Base-by-base conservation (phyloP, 1,140 invertebrate genomes). In the silkworm (Bombyx mori) region DNA sequence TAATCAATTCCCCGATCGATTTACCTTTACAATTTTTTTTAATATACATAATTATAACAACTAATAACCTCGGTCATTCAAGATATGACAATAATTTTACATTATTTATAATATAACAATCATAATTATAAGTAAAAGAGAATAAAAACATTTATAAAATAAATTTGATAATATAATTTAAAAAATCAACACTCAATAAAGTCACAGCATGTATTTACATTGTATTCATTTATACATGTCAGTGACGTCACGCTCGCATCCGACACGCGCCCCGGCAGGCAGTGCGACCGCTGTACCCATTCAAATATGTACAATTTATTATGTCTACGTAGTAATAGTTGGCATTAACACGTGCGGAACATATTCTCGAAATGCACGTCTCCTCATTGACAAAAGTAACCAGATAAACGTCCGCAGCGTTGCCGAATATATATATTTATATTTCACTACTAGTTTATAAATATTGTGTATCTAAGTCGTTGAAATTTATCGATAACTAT, bases 171-270 rank as follows among this genome's bases (percentile, higher is more conserved):
- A 70, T 76, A 75, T 75, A 65, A 53, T 26, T 51, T 48, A 63
- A 79, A 77, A 77, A 82, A 76, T 72, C 69, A 82, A 77, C 77
- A 79, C 73, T 76, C 64, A 73, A 77, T 77, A 74, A 71, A 77
- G 75, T 81, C 78, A 82, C 75, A 77, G 72, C 74, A 74, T 75
- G 72, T 74, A 77, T 74, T 64, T 75, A 82, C 71, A 76, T 69
- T 61, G 67, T 75, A 68, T 65, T 66, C 52, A 26, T 63, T 62
- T 71, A 73, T 71, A 70, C 69, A 72, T 63, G 72, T 73, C 26
- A 60, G 69, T 68, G 68, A 72, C 71, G 58, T 63, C 65, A 66
- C 43, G 46, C 9, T 69, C 60, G 58, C 67, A 62, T 51, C 68
- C 67, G 72, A 65, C 68, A 69, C 69, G 67, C 68, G 64, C 71